Evolutionary conservation across 2,888 invertebrate species (phyloP).

Genomic region (Amorpha juglandis): DNA sequence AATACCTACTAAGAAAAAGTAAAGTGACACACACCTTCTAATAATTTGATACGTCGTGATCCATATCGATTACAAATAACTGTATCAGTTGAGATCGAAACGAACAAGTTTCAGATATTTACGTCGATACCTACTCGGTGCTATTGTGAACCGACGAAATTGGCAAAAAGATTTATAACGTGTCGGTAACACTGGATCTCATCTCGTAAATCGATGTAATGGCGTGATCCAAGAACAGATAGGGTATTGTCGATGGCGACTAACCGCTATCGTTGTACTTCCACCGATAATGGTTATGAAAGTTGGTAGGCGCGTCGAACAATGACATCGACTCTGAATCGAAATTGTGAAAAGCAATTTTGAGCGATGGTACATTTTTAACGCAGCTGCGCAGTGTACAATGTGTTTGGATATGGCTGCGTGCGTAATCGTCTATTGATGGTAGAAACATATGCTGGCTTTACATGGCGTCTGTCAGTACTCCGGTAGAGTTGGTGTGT

Average conservation of each 20-base stretch:
- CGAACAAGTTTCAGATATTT: conserved; percentile 49
- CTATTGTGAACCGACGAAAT: conserved; percentile 56
- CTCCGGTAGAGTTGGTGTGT: neutral
- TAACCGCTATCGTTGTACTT: conserved; percentile 53
- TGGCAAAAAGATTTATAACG: conserved; percentile 63
- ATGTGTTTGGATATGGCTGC: conserved; percentile 37
- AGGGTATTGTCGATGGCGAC: conserved; percentile 57
- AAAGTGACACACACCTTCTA: conserved; percentile 38
- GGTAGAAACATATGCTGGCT: conserved; percentile 46
- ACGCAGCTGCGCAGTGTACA: conserved; percentile 36
- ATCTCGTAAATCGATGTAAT: conserved; percentile 72
- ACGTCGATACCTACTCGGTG: conserved; percentile 43
- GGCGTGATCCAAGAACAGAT: conserved; percentile 61
- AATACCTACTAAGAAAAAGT: conserved; percentile 19
- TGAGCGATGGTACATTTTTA: conserved; percentile 44
- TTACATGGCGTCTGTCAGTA: conserved; percentile 31
- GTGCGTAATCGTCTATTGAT: conserved; percentile 43
- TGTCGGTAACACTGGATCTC: conserved; percentile 61
- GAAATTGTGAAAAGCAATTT: conserved; percentile 54
- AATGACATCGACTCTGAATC: conserved; percentile 45
- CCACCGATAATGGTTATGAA: conserved; percentile 64
- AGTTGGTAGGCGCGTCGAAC: conserved; percentile 51
- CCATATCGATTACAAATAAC: conserved; percentile 54
- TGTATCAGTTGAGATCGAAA: conserved; percentile 42
- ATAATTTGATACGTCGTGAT: conserved; percentile 47